Evolutionary conservation across 2,113 vertebrate genomes (phyloP), one percentile per base, ranked within the genome.

Genomic region (Mobula birostris): DNA sequence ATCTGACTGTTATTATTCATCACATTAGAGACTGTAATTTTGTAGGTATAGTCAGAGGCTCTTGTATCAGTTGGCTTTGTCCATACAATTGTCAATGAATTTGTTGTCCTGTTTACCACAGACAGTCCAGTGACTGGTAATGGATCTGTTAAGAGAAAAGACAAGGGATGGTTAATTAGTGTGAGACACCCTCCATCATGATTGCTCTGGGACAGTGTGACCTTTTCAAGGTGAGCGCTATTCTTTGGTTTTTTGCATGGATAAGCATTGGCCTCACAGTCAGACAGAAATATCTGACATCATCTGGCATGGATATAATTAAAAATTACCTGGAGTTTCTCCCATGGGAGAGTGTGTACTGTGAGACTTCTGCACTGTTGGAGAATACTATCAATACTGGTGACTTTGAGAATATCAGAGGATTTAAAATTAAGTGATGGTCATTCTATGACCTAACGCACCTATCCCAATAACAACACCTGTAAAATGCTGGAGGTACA

Each of bases 1-100:
- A 58, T 63, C 14, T 0, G 0, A 32, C 0, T 63, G 58, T 1
- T 1, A 17, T 5, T 6, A 15, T 3, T 0, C 1, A 14, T 36
- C 32, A 2, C n/a, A 17, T 17, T 79, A 2, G 29, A 12, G 29
- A 32, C 29, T 6, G 5, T 19, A 61, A 90, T 27, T 6, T 14
- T 90, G 58, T 90, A 63, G 6, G 87, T 90, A 58, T 90, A 90
- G 29, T 32, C 1, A 0, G 0, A 11, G 9, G 9, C 61, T 66
- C 58, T 66, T 4, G 2, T 15, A 90, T 66, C 87, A 27, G 12
- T 15, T 2, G 87, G 11, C 11, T 27, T 27, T 3, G 0, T 32
- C 87, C 87, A 90, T 11, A 0, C 9, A 12, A 90, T 3, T 5
- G 58, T 32, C 2, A 90, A 5, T 2, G 29, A n/a, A 2, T 66